These are phyloP conservation scores for Bombyx mandarina DNA, from an alignment of 1,140 invertebrate genomes.

Conservation along the genomic window DNA sequence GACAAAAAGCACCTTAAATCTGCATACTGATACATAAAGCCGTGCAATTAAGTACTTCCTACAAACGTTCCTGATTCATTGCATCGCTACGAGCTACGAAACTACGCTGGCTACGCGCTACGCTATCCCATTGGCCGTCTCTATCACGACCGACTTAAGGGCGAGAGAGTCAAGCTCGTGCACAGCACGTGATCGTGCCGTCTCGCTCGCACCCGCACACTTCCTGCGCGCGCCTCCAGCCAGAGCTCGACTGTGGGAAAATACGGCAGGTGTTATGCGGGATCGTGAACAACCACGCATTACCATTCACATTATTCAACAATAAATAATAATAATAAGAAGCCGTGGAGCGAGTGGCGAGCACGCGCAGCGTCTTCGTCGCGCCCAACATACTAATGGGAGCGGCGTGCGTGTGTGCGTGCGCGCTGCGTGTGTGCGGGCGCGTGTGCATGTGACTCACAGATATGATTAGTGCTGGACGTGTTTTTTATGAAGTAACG, in stretches of 20 bases:
- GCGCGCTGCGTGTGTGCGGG: conserved; percentile 2
- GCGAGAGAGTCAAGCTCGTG: conserved; percentile 37
- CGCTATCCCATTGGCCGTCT: conserved; percentile 28
- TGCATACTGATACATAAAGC: no score
- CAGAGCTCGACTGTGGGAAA: conserved; percentile 65
- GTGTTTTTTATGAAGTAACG: conserved; percentile 38
- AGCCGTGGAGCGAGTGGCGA: conserved; percentile 65
- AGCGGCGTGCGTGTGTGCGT: conserved; percentile 37
- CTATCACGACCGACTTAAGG: conserved; percentile 20
- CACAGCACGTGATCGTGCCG: conserved; percentile 40
- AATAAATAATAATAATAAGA: conserved; percentile 71
- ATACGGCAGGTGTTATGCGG: conserved; percentile 69
- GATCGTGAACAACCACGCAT: conserved; percentile 69
- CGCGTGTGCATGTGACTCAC: not conserved
- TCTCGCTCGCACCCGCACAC: conserved; percentile 46
- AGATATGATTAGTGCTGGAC: conserved; percentile 33
- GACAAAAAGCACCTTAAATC: no score
- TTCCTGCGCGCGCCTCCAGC: conserved; percentile 53
- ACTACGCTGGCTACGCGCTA: conserved; percentile 35
- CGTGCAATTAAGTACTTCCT: no score
- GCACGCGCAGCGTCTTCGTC: conserved; percentile 56
- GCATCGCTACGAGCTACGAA: conserved; percentile 27
- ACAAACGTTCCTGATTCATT: no score
- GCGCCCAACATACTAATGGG: conserved; percentile 53
- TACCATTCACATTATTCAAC: conserved; percentile 70